These are phyloP conservation scores for Megaleporinus macrocephalus DNA, from an alignment of 2,113 vertebrate genomes.

Conservation along the genomic window DNA sequence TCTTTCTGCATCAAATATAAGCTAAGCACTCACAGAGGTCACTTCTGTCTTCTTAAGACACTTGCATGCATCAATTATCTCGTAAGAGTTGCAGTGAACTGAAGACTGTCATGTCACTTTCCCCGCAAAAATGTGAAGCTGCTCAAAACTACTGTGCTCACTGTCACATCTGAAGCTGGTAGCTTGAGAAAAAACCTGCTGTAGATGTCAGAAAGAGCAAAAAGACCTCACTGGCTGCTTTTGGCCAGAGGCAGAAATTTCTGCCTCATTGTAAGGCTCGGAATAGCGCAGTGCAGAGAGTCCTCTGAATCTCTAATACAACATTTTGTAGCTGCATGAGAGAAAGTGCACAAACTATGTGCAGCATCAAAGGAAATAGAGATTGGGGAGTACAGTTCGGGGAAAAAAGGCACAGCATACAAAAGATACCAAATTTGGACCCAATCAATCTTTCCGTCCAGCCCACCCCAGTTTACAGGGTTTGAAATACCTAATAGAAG, in stretches of 20 bases:
- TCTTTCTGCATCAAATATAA: slow-evolving; percentile 76
- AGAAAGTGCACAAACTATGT: slow-evolving; percentile 9
- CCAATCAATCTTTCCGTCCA: neutral
- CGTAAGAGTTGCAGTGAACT: slow-evolving; percentile 64
- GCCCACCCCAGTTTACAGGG: neutral
- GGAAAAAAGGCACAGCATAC: neutral
- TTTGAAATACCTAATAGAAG: too few species aligned
- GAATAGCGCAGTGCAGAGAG: slow-evolving; percentile 24
- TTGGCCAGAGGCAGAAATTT: slow-evolving; percentile 45
- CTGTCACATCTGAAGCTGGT: slow-evolving; percentile 77
- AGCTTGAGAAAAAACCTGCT: slow-evolving; percentile 65
- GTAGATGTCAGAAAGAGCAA: slow-evolving; percentile 66
- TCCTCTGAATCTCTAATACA: slow-evolving; percentile 25
- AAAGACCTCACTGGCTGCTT: slow-evolving; percentile 64
- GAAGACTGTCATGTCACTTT: slow-evolving; percentile 73
- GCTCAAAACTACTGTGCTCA: slow-evolving; percentile 65
- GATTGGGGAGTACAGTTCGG: neutral
- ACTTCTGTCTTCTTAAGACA: slow-evolving; percentile 59
- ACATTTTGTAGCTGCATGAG: slow-evolving; percentile 25
- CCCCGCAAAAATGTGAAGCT: slow-evolving; percentile 55
- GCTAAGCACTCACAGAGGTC: slow-evolving; percentile 76
- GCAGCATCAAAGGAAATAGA: slow-evolving; percentile 3
- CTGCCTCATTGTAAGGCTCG: slow-evolving; percentile 38
- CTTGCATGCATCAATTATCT: slow-evolving; percentile 76
- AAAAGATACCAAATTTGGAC: neutral